Conservation (phyloP, 2,113 vertebrate species). For the Pantherophis guttatus region DNA sequence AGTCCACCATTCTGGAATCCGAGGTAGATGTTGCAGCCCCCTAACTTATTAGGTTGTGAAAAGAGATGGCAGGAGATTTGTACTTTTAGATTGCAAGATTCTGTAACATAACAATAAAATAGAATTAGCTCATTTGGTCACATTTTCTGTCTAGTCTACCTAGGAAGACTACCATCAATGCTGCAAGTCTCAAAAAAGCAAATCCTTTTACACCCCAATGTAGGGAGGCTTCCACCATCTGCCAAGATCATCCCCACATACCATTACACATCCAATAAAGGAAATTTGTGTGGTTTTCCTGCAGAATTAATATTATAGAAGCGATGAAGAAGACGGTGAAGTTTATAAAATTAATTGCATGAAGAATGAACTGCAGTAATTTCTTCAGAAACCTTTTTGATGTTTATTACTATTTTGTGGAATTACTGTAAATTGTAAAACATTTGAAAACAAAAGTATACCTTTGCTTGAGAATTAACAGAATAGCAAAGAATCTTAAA, state of each 20-base stretch:
- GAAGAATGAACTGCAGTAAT: neutral
- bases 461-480: neutral
- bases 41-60: neutral
- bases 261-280: neutral
- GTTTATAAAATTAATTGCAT: neutral
- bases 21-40: neutral
- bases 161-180: neutral
- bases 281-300: neutral
- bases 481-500: neutral
- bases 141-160: neutral
- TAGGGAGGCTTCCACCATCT: neutral
- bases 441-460: neutral
- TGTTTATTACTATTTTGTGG: neutral
- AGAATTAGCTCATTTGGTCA: neutral
- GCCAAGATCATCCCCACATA: neutral
- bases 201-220: neutral
- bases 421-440: neutral
- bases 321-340: neutral
- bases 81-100: neutral
- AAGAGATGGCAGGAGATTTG: neutral
- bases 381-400: neutral
- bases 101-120: neutral
- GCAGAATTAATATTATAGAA: neutral
- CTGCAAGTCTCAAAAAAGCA: neutral
- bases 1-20: neutral